Conservation (phyloP, 2,797 vertebrate species). For the Acanthopagrus latus region DNA sequence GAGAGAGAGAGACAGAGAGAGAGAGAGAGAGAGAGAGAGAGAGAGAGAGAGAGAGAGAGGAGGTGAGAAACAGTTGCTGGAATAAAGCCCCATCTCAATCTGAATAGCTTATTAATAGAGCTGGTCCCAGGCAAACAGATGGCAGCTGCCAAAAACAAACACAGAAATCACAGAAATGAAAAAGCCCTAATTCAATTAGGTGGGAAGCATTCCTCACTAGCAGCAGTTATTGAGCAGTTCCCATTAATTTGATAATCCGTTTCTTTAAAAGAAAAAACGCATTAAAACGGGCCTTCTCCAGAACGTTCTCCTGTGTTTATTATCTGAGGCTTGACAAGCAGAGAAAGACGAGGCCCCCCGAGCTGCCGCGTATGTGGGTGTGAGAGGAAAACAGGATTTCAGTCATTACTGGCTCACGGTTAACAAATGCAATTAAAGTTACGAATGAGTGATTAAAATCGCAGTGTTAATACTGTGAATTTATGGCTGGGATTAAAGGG, state of each 20-base stretch:
- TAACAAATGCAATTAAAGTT: conserved; percentile 76
- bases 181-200: conserved; percentile 83
- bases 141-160: conserved; percentile 85
- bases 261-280: conserved; percentile 71
- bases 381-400: conserved; percentile 72
- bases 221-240: conserved; percentile 80
- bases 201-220: conserved; percentile 77
- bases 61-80: conserved; percentile 81
- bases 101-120: conserved; percentile 86
- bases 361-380: conserved; percentile 61
- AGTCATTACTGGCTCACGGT: conserved; percentile 70
- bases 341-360: conserved; percentile 51
- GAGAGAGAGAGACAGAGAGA: conserved; percentile 65
- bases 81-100: conserved; percentile 82
- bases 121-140: conserved; percentile 83
- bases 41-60: conserved; percentile 68
- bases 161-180: conserved; percentile 81
- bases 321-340: conserved; percentile 61
- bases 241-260: conserved; percentile 84
- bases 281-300: conserved; percentile 64
- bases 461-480: conserved; percentile 45
- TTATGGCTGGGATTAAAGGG: conserved; percentile 38
- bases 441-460: conserved; percentile 56
- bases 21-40: conserved; percentile 66
- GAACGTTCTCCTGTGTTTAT: conserved; percentile 68